Evolutionary conservation across 2,113 vertebrate genomes (phyloP).

Genomic region (Catharus minimus): DNA sequence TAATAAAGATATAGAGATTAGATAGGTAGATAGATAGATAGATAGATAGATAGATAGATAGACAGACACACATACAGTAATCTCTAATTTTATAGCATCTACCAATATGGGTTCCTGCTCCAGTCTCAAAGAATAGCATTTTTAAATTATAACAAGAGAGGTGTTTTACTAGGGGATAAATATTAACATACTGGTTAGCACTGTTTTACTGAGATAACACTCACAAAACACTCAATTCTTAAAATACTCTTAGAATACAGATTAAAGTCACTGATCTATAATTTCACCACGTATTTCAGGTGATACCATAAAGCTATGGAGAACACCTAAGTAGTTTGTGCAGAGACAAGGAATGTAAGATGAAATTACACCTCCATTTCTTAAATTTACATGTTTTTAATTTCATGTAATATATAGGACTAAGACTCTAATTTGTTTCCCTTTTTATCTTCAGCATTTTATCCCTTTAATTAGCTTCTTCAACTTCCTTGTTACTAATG

Average conservation of each 20-base stretch:
- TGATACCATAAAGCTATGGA: not conserved
- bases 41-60: too few species aligned
- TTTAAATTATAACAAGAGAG: not conserved
- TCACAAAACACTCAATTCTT: not conserved
- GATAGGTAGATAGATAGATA: not conserved
- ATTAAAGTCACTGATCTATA: not conserved
- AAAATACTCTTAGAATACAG: not conserved
- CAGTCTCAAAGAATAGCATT: not conserved
- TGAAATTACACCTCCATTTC: not conserved
- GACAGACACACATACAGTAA: rapidly evolving
- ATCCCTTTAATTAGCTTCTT: not conserved
- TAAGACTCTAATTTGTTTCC: not conserved
- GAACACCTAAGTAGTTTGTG: not conserved
- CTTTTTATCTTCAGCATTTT: not conserved
- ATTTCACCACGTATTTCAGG: not conserved
- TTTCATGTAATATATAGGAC: not conserved
- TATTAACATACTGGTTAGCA: not conserved
- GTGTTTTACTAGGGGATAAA: not conserved
- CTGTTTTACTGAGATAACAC: not conserved
- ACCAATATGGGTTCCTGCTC: not conserved
- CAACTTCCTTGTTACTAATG: not conserved
- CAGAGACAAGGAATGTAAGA: not conserved
- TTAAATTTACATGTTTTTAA: not conserved
- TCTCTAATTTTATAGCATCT: not conserved
- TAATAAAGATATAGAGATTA: not conserved